Evolutionary conservation across 1,140 invertebrate species (phyloP).

Genomic region (Apis mellifera): DNA sequence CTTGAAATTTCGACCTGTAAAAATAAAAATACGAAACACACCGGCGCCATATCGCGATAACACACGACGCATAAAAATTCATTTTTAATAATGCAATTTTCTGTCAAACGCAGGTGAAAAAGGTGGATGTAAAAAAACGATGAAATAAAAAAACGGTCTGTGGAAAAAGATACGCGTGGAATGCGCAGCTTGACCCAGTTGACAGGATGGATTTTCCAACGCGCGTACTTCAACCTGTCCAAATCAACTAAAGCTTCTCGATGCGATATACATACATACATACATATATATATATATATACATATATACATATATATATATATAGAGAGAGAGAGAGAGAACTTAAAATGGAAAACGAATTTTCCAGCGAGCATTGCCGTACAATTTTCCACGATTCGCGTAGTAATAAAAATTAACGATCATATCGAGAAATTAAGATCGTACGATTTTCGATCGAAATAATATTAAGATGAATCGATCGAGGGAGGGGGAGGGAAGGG

Average conservation of each 20-base stretch:
- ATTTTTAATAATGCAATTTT: slow-evolving; percentile 42
- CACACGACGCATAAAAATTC: slow-evolving; percentile 28
- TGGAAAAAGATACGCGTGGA: slow-evolving; percentile 53
- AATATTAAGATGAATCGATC: slow-evolving; percentile 18
- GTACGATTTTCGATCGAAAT: neutral
- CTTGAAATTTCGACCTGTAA: neutral
- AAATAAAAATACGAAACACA: neutral
- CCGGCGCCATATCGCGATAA: neutral
- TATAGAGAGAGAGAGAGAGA: slow-evolving; percentile 3
- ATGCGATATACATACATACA: slow-evolving; percentile 31
- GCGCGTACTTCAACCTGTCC: slow-evolving; percentile 61
- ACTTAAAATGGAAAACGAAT: slow-evolving; percentile 61
- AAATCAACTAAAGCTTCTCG: slow-evolving; percentile 61
- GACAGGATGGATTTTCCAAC: slow-evolving; percentile 51
- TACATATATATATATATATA: no score
- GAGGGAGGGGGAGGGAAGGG: neutral
- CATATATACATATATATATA: neutral
- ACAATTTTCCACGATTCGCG: slow-evolving; percentile 26
- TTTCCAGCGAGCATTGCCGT: slow-evolving; percentile 40
- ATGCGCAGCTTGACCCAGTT: slow-evolving; percentile 61
- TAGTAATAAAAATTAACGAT: neutral
- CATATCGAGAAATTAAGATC: slow-evolving; percentile 27
- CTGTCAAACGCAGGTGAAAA: slow-evolving; percentile 33
- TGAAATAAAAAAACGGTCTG: slow-evolving; percentile 36
- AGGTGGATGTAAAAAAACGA: slow-evolving; percentile 26